phyloP scores from a whole-genome alignment of 2,113 vertebrate species.

The Amphilophus citrinellus region DNA sequence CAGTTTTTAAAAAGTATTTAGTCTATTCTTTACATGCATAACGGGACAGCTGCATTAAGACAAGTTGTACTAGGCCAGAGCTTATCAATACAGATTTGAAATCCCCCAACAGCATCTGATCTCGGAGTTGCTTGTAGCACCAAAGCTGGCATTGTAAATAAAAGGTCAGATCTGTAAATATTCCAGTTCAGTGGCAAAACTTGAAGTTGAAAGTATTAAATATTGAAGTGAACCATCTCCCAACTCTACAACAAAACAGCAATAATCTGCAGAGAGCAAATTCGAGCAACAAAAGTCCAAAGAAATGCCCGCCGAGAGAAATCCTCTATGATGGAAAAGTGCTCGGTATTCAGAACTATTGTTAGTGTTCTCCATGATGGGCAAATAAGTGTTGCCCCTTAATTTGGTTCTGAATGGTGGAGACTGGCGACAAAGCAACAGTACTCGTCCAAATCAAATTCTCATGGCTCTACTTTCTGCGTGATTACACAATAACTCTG shows the following conservation, averaged over 20 bases:
- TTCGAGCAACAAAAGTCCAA: not conserved
- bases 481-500: constrained; percentile 75
- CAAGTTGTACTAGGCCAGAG: not conserved
- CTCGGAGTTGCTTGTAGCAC: constrained; percentile 17
- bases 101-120: not conserved
- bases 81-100: not conserved
- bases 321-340: constrained; percentile 26
- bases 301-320: constrained; percentile 17
- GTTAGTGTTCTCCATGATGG: constrained; percentile 42
- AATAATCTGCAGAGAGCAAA: not conserved
- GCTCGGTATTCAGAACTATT: constrained; percentile 43
- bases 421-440: constrained; percentile 63
- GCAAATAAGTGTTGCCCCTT: constrained; percentile 64
- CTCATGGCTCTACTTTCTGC: constrained; percentile 66
- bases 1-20: not conserved
- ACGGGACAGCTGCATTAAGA: not conserved
- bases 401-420: constrained; percentile 68
- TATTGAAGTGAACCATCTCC: not conserved
- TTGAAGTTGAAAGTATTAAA: constrained; percentile 2
- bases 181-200: not conserved
- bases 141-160: constrained; percentile 1
- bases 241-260: not conserved
- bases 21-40: not conserved
- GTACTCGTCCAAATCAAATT: constrained; percentile 69
- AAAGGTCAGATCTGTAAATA: constrained; percentile 34